These are phyloP conservation scores for Leptatherina wallacei DNA, from an alignment of 2,797 vertebrate species.

Conservation along the genomic window DNA sequence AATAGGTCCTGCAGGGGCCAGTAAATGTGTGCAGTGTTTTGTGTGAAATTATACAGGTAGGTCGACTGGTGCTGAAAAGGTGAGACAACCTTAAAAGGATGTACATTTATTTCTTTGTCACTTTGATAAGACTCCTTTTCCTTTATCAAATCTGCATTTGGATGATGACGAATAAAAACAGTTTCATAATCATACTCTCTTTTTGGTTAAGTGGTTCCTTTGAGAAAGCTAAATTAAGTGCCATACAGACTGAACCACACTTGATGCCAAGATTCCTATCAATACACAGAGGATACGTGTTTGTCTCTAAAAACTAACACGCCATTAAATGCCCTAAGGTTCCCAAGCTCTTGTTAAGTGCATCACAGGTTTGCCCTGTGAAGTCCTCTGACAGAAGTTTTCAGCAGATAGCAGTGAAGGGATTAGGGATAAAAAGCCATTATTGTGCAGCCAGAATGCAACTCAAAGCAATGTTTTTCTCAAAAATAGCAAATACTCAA, in stretches of 20 bases:
- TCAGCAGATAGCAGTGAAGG: conserved; percentile 55
- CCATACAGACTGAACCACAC: conserved; percentile 19
- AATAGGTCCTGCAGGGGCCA: conserved; percentile 63
- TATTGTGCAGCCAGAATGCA: conserved; percentile 60
- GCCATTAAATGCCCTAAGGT: conserved; percentile 66
- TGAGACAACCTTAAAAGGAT: conserved; percentile 35
- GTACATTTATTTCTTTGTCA: conserved; percentile 16
- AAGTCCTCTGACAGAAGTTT: conserved; percentile 68
- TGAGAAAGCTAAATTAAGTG: conserved; percentile 38
- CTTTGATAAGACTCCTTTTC: conserved; percentile 15
- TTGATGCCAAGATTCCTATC: conserved; percentile 35
- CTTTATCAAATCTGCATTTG: conserved; percentile 23
- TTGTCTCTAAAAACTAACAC: conserved; percentile 42
- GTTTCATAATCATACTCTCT: conserved; percentile 11
- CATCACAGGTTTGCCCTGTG: conserved; percentile 47
- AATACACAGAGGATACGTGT: conserved; percentile 56
- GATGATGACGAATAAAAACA: conserved; percentile 10
- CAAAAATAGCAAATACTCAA: conserved; percentile 52
- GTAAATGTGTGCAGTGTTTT: conserved; percentile 64
- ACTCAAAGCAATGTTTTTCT: conserved; percentile 48
- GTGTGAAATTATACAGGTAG: conserved; percentile 58
- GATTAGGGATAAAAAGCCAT: conserved; percentile 70
- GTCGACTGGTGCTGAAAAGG: conserved; percentile 45
- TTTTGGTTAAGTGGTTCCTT: conserved; percentile 34
- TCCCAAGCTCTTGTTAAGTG: conserved; percentile 62